Base-by-base conservation (phyloP, 1,140 invertebrate genomes). In the Ruditapes philippinarum region DNA sequence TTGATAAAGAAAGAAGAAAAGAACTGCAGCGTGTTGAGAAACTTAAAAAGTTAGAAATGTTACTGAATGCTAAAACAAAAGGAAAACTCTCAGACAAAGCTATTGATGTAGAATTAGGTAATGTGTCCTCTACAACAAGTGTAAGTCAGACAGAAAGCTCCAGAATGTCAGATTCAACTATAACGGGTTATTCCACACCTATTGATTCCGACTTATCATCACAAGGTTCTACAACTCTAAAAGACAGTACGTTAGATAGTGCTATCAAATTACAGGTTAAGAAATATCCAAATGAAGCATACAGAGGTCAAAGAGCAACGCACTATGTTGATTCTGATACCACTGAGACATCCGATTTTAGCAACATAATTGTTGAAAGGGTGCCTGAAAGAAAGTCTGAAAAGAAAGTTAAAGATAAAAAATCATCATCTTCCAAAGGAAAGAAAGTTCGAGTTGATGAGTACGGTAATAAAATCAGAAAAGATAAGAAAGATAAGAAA, bases 21-120 rank as follows among this genome's bases (percentile, higher is more conserved):
- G 93, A 94, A 88, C 62, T 93, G 22, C 87, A 85, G 51, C 90
- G 94, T 36, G 79, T 93, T 51, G 93, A 94, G 22, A 95, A 95
- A 84, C 88, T 95, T 68, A 89, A 92, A 70, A 94, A 93, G 85
- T 74, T 95, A 31, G 94, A 95, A 89, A 88, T 92, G 90, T 80
- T 94, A 54, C 85, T 94, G 12, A 89, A 65, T 73, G 94, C 94
- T 31, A 94, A 93, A 73, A 88, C 79, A 38, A 91, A 91, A 65
- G 93, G 93, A 19, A 87, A 92, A 84, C 88, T 94, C 25, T 89
- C 91, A 25, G 91, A 93, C 79, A 83, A 89, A n/a, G 91, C 91
- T 45, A 89, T 94, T 49, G 88, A 89, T 51, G 91, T 88, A 5
- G 91, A 93, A 31, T 80, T 94, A 19, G 90, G 92, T 28, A 79